These are phyloP conservation scores for Dendrolimus punctatus DNA, from an alignment of 1,140 invertebrate species.

Conservation along the genomic window DNA sequence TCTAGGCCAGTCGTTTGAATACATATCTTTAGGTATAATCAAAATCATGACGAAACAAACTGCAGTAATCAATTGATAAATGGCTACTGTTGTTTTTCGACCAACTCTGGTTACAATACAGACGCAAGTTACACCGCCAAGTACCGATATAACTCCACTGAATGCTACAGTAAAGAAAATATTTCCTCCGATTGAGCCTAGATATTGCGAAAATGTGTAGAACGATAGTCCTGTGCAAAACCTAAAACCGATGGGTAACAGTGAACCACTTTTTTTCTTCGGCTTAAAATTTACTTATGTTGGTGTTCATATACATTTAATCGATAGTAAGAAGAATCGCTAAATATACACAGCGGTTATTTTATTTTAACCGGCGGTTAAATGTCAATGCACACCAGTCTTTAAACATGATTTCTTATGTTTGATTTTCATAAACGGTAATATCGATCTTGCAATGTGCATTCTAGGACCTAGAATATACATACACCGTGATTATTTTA, in stretches of 20 bases:
- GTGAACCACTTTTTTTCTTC: too few species aligned
- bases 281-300: too few species aligned
- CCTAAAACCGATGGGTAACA: conserved; percentile 68
- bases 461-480: too few species aligned
- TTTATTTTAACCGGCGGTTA: too few species aligned
- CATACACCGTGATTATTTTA: too few species aligned
- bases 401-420: too few species aligned
- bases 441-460: too few species aligned
- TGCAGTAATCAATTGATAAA: conserved; percentile 74
- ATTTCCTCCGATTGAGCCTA: conserved; percentile 78
- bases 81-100: conserved; percentile 74
- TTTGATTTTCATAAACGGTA: too few species aligned
- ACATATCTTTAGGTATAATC: conserved; percentile 57
- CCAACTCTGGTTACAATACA: conserved; percentile 76
- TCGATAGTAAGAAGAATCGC: too few species aligned
- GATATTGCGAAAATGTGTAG: conserved; percentile 82
- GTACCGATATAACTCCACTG: conserved; percentile 75
- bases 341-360: too few species aligned
- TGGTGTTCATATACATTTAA: too few species aligned
- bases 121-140: conserved; percentile 77
- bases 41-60: conserved; percentile 75
- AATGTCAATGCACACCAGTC: too few species aligned
- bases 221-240: conserved; percentile 80
- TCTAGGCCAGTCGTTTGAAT: conserved; percentile 47
- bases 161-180: conserved; percentile 82